Evolutionary conservation across 2,113 vertebrate species (phyloP).

Genomic region (Ochotona princeps): DNA sequence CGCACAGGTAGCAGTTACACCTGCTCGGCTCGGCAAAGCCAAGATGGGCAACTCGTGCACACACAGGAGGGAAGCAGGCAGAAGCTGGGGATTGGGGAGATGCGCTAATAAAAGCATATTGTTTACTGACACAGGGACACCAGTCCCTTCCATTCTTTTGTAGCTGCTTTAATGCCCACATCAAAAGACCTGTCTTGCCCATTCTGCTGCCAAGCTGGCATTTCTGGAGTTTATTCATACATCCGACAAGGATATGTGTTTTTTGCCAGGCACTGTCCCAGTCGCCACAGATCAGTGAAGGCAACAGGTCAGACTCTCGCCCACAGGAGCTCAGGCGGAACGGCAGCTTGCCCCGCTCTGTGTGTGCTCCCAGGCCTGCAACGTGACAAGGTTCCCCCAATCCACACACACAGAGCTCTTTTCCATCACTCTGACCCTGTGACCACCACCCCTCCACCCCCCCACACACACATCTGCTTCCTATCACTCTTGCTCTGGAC

Average conservation of each 20-base stretch:
- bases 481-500: rapidly evolving
- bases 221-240: background rate
- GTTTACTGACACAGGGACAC: rapidly evolving
- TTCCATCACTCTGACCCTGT: too few relatives aligned
- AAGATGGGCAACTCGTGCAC: too few relatives aligned
- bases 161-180: rapidly evolving
- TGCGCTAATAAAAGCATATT: rapidly evolving
- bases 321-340: rapidly evolving
- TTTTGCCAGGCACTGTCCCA: background rate
- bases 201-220: background rate
- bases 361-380: rapidly evolving
- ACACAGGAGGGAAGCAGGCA: background rate
- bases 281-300: background rate
- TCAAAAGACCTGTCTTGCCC: too few relatives aligned
- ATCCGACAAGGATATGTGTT: background rate
- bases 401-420: rapidly evolving
- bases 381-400: too few relatives aligned
- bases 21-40: too few relatives aligned
- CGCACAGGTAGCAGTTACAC: too few relatives aligned
- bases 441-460: too few relatives aligned
- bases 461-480: too few relatives aligned
- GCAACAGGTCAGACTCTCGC: background rate
- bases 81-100: rapidly evolving
- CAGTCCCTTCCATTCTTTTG: rapidly evolving
- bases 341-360: rapidly evolving